These are phyloP conservation scores for Takifugu ocellatus DNA, from an alignment of 2,797 vertebrate species.

Conservation along the genomic window DNA sequence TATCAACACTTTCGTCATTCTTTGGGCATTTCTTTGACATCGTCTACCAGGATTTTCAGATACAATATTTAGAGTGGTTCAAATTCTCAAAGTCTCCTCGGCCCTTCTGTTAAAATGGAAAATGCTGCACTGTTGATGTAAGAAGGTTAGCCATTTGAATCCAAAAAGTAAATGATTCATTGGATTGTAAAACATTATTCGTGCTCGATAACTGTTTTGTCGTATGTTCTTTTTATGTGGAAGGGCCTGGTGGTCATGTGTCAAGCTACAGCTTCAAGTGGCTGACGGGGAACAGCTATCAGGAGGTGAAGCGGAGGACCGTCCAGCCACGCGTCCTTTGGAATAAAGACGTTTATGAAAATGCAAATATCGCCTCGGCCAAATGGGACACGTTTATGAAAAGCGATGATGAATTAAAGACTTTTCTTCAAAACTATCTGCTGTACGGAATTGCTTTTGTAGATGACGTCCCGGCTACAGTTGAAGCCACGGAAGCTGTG, in stretches of 20 bases:
- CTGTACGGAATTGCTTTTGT: constrained; percentile 89
- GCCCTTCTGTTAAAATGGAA: too few relatives aligned
- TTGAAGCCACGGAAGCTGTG: constrained; percentile 83
- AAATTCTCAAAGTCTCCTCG: too few relatives aligned
- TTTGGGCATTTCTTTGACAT: too few relatives aligned
- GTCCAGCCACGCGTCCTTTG: constrained; percentile 84
- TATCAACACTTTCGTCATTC: too few relatives aligned
- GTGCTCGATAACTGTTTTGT: not conserved
- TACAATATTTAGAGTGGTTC: too few relatives aligned
- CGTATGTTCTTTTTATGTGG: not conserved
- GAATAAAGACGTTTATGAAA: constrained; percentile 81
- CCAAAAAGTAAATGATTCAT: too few relatives aligned
- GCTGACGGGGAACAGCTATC: constrained; percentile 87
- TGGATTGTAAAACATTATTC: too few relatives aligned
- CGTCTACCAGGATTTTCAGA: too few relatives aligned
- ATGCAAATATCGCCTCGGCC: constrained; percentile 70
- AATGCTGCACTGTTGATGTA: too few relatives aligned
- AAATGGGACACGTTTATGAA: constrained; percentile 83
- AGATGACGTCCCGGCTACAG: constrained; percentile 82
- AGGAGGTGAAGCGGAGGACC: constrained; percentile 75
- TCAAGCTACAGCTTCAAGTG: constrained; percentile 83
- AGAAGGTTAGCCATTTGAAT: too few relatives aligned
- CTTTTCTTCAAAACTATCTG: constrained; percentile 84
- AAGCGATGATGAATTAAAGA: constrained; percentile 81
- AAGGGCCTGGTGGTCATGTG: constrained; percentile 88